These are phyloP conservation scores for Lithosia quadra DNA, from an alignment of 2,888 invertebrate genomes.

Conservation along the genomic window DNA sequence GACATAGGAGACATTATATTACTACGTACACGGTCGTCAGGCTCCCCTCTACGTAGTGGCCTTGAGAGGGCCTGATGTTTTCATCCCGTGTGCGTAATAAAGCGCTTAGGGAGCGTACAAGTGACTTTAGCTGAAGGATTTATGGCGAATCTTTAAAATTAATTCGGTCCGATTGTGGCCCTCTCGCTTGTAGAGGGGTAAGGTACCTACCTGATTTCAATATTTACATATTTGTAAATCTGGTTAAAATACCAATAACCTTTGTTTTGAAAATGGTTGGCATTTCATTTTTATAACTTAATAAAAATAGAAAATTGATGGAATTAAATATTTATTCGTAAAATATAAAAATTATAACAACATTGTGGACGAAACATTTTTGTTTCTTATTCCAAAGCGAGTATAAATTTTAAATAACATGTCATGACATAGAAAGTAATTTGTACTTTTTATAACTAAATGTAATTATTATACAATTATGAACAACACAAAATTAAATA, in stretches of 20 bases:
- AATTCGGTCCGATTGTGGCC: conserved; percentile 76
- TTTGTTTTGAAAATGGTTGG: not conserved
- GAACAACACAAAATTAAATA: not conserved
- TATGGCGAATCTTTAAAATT: conserved; percentile 82
- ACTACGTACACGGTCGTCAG: conserved; percentile 53
- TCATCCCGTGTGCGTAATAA: conserved; percentile 85
- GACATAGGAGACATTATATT: conserved; percentile 79
- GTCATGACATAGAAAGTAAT: conserved; percentile 3
- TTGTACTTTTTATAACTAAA: conserved; percentile 18
- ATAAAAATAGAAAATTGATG: conserved; percentile 17
- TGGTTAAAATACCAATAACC: not conserved
- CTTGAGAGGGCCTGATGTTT: conserved; percentile 84
- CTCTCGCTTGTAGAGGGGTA: conserved; percentile 59
- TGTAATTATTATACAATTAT: not conserved
- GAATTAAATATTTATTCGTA: conserved; percentile 35
- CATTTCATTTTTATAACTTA: not conserved
- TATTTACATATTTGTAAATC: conserved; percentile 56
- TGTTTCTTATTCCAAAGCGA: not conserved
- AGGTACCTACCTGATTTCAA: conserved; percentile 51
- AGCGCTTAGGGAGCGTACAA: conserved; percentile 82
- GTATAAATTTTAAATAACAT: not conserved
- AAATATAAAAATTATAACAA: conserved; percentile 28
- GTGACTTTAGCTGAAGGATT: conserved; percentile 83
- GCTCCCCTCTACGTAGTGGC: conserved; percentile 70
- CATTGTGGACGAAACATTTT: not conserved